Conservation (phyloP, 2,113 vertebrate species). For the Cottus gobio region DNA sequence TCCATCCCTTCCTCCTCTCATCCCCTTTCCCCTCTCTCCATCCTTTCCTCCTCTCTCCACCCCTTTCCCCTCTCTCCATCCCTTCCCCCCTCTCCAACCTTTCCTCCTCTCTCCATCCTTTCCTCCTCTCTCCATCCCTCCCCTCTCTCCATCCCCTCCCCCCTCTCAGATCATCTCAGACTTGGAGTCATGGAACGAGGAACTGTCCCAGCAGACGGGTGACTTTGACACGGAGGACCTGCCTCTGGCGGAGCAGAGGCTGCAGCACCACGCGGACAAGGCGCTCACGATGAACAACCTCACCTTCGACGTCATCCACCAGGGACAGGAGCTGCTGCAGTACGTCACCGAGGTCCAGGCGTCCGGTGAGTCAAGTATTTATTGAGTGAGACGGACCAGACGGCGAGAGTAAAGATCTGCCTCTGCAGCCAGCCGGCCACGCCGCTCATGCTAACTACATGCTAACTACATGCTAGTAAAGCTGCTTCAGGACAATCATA, state of each 20-base stretch:
- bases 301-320: slow-evolving; percentile 98
- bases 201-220: slow-evolving; percentile 96
- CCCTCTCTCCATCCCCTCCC: too few species aligned
- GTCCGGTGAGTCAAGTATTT: slow-evolving; percentile 85
- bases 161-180: slow-evolving; percentile 95
- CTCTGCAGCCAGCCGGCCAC: slow-evolving; percentile 5
- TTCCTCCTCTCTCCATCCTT: not conserved
- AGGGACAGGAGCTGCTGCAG: slow-evolving; percentile 97
- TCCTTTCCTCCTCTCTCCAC: too few species aligned
- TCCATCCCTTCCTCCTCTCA: too few species aligned
- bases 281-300: slow-evolving; percentile 99
- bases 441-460: not conserved
- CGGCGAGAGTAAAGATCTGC: slow-evolving; percentile 4
- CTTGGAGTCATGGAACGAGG: slow-evolving; percentile 99
- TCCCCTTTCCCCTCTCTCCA: not conserved
- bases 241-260: slow-evolving; percentile 94
- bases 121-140: not conserved
- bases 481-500: not conserved
- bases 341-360: slow-evolving; percentile 99
- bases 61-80: not conserved
- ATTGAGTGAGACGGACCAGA: too few species aligned
- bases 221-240: slow-evolving; percentile 99
- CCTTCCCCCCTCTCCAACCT: not conserved
- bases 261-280: slow-evolving; percentile 99
- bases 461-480: not conserved